Conservation (phyloP, 2,113 vertebrate genomes). For the Rousettus leschenaultii region DNA sequence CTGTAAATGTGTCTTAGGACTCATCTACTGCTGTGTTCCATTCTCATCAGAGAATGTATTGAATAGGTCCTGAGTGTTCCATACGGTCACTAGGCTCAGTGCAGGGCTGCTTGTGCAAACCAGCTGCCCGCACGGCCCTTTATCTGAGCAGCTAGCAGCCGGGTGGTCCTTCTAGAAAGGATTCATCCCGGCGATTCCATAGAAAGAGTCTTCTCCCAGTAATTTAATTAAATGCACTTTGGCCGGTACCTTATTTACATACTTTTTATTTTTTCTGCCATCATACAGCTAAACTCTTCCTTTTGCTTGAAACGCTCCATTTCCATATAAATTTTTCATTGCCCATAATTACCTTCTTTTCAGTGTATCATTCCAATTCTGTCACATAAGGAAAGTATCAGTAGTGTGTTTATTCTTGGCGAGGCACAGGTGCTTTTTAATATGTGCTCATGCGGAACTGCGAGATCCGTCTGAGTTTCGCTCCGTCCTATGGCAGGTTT, state of each 20-base stretch:
- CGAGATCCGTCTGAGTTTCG: neutral
- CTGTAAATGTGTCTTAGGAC: conserved; percentile 20
- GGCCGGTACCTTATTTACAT: neutral
- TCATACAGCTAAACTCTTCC: neutral
- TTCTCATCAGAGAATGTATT: conserved; percentile 21
- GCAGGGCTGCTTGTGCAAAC: neutral
- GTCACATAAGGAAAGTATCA: neutral
- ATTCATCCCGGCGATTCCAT: neutral
- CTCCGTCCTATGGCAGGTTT: neutral
- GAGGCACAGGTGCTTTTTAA: neutral
- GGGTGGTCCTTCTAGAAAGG: neutral
- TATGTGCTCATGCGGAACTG: neutral
- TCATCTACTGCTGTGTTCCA: conserved; percentile 11
- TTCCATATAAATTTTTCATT: neutral
- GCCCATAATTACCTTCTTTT: neutral
- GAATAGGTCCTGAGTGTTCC: neutral
- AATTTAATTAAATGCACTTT: conserved; percentile 18
- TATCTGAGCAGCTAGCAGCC: neutral
- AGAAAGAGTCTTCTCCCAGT: neutral
- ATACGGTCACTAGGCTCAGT: neutral
- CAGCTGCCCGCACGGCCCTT: neutral
- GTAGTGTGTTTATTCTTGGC: neutral
- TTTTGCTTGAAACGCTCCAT: conserved; percentile 43
- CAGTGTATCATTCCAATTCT: neutral
- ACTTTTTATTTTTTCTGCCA: neutral